Percentiles rank a stretch among this genome's conserved stretches.
phyloP scores from a whole-genome alignment of 2,888 invertebrate genomes.

The Hydropsyche betteni region DNA sequence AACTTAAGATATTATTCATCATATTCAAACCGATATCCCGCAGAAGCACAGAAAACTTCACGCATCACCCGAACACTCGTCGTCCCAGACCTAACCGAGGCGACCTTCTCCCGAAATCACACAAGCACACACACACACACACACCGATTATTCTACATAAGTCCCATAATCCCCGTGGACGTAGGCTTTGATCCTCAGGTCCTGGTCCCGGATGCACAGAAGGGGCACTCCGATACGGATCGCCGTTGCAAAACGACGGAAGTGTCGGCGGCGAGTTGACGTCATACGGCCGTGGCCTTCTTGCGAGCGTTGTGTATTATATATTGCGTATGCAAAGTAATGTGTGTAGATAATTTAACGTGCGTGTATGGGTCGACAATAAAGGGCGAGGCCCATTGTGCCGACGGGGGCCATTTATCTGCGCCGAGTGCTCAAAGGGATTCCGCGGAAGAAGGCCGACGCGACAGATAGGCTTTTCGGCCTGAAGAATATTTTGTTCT shows the following conservation, averaged over 20 bases:
- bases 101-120: neutral
- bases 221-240: slow-evolving; percentile 12
- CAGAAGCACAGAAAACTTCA: too few species aligned
- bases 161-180: neutral
- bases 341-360: neutral
- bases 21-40: too few species aligned
- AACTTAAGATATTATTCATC: too few species aligned
- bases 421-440: slow-evolving; percentile 26
- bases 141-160: neutral
- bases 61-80: too few species aligned
- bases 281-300: slow-evolving; percentile 36
- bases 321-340: too few species aligned
- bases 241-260: slow-evolving; percentile 40
- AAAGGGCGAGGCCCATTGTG: slow-evolving; percentile 18
- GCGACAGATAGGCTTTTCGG: slow-evolving; percentile 5
- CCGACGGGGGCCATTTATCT: slow-evolving; percentile 17
- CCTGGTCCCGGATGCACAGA: slow-evolving; percentile 18
- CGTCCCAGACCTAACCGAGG: too few species aligned
- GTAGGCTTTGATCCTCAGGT: slow-evolving; percentile 2
- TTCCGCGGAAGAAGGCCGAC: neutral
- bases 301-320: neutral
- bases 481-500: neutral
- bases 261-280: slow-evolving; percentile 46
- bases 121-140: neutral
- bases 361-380: too few species aligned